Base-by-base conservation (phyloP, 2,113 vertebrate genomes). In the Condylura cristata region DNA sequence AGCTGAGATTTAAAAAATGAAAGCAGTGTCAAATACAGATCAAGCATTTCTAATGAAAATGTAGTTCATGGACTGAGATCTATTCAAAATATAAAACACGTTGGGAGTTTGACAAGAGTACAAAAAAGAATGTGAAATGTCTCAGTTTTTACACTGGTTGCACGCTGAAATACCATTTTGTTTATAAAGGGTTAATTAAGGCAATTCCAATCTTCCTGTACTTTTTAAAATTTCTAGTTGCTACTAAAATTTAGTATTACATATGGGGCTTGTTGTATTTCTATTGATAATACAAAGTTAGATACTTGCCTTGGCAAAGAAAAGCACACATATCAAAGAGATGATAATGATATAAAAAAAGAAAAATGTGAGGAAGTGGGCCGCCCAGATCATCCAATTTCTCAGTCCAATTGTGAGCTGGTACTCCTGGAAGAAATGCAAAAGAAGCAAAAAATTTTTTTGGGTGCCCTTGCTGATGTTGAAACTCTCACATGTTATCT, bases 401-500 rank as follows among this genome's bases (percentile, higher is more conserved):
- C 98, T 99, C 97, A 99, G 98, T 76, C 99, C 99, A 99, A 99
- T 99, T 98, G 99, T 99, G 94, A 98, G 99, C 99, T 99, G 99
- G 98, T 99, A 99, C 90, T 99, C 99, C 99, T 99, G 98, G 3
- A 39, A 89, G 79, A 95, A 93, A 92, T 61, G 87, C 24, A 92
- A 80, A 61, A 89, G 17, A 96, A 93, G 81, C 53, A 14, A 37
- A 83, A 39, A 53, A 89, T 90, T 81, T 44, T 82, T 78, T 76
- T 51, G 12, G 70, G 8, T 70, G 34, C 11, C 11, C 26, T 60
- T 26, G 6, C 20, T 60, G 18, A 53, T 86, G 58, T 86, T 81
- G 80, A 81, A 32, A 89, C 9, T 18, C 51, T 60, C 16, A 74
- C 17, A 53, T 79, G 24, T 87, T 76, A 65, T 58, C 26, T 37